These are phyloP conservation scores for Yponomeuta evonymella DNA, from an alignment of 2,888 invertebrate genomes.

Conservation along the genomic window DNA sequence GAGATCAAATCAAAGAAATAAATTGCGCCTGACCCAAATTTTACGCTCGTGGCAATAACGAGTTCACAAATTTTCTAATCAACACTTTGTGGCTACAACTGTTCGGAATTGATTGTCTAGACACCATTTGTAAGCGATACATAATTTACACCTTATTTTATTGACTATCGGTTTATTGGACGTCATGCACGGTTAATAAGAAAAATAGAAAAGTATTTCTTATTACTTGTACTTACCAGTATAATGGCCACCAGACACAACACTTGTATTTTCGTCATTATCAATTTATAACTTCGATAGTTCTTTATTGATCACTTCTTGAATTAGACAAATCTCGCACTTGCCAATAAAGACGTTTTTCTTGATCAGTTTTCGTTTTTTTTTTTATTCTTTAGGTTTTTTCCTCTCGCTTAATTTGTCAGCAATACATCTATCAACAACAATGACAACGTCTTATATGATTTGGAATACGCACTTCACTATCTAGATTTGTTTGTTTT, in stretches of 20 bases:
- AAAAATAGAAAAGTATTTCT: not conserved
- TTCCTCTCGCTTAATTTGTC: not conserved
- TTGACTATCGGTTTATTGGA: conserved; percentile 3
- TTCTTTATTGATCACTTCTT: conserved; percentile 43
- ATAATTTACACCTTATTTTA: conserved; percentile 11
- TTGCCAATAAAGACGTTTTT: conserved; percentile 50
- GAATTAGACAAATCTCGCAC: conserved; percentile 47
- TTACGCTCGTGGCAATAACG: conserved; percentile 26
- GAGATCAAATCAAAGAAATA: conserved; percentile 25
- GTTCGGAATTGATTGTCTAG: conserved; percentile 59
- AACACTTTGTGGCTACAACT: conserved; percentile 47
- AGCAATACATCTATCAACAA: conserved; percentile 14
- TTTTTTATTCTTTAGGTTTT: not conserved
- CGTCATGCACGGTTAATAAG: not conserved
- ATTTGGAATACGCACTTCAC: conserved; percentile 2
- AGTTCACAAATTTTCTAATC: conserved; percentile 35
- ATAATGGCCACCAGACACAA: not conserved
- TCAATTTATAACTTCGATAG: conserved; percentile 28
- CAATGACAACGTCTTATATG: conserved; percentile 7
- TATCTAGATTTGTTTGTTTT: conserved; percentile 1
- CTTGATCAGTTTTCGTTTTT: not conserved
- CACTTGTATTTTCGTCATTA: conserved; percentile 36
- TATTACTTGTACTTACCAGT: not conserved
- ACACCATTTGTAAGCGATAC: conserved; percentile 44
- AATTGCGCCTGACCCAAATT: conserved; percentile 43